These are phyloP conservation scores for Agrenia bidenticulata DNA, from an alignment of 2,888 invertebrate species.

Conservation along the genomic window DNA sequence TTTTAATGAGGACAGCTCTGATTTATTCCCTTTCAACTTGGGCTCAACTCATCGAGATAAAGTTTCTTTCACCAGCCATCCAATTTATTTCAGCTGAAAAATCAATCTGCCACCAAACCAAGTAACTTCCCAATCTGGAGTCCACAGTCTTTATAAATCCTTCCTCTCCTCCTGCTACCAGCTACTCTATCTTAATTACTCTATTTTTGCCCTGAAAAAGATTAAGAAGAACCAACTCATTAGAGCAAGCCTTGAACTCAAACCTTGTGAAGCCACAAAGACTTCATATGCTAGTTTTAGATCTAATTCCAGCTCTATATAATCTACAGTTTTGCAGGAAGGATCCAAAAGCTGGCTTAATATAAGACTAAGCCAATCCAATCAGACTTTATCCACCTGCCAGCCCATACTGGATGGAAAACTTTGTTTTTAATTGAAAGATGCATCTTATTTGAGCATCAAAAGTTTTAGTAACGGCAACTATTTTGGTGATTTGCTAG, in stretches of 20 bases:
- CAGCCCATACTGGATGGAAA: background rate
- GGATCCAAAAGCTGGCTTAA: too few relatives aligned
- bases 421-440: too few relatives aligned
- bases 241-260: background rate
- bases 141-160: constrained; percentile 1
- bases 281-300: too few relatives aligned
- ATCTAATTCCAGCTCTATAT: too few relatives aligned
- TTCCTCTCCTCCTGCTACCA: background rate
- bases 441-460: too few relatives aligned
- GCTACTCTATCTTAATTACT: constrained; percentile 21
- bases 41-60: constrained; percentile 3
- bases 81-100: constrained; percentile 11
- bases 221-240: constrained; percentile 5
- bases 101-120: constrained; percentile 9
- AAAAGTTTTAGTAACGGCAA: too few relatives aligned
- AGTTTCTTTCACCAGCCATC: constrained; percentile 9
- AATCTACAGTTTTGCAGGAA: too few relatives aligned
- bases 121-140: background rate
- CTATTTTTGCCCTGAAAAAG: constrained; percentile 5
- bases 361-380: background rate
- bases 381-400: constrained; percentile 6
- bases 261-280: too few relatives aligned
- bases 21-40: constrained; percentile 33
- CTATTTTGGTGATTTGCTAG: too few relatives aligned
- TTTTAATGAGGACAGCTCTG: constrained; percentile 49